Evolutionary conservation across 2,113 vertebrate genomes (phyloP).

Genomic region (Bubalus kerabau): DNA sequence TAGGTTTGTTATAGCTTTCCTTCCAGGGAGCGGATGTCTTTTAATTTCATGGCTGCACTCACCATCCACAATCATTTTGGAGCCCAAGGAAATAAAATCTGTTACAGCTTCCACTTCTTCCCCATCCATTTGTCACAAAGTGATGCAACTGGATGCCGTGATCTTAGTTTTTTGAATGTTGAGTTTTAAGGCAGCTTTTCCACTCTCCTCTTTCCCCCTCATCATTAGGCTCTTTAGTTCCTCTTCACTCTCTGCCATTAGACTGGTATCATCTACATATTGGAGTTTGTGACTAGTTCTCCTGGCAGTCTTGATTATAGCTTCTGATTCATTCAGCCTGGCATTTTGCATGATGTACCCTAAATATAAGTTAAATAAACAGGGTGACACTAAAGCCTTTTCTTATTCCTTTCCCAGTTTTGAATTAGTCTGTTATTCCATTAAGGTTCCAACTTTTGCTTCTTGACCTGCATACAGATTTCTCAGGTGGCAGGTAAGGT

Average conservation of each 20-base stretch:
- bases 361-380: background rate
- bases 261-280: background rate
- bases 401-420: background rate
- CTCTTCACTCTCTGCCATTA: background rate
- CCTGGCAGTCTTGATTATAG: background rate
- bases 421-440: background rate
- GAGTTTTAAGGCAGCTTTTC: background rate
- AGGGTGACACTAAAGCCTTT: background rate
- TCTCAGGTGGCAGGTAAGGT: background rate
- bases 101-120: background rate
- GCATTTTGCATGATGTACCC: background rate
- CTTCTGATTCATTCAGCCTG: background rate
- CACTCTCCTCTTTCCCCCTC: background rate
- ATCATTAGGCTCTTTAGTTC: background rate
- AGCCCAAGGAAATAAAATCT: background rate
- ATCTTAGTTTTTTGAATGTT: background rate
- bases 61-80: background rate
- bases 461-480: background rate
- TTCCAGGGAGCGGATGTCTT: background rate
- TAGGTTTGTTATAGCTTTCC: background rate
- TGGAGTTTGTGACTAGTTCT: background rate
- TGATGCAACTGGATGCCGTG: background rate
- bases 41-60: background rate
- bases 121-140: background rate
- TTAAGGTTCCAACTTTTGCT: background rate